Percentiles rank a stretch among this genome's conserved stretches.
phyloP scores from a whole-genome alignment of 2,888 invertebrate species.

The Hipparchia semele region DNA sequence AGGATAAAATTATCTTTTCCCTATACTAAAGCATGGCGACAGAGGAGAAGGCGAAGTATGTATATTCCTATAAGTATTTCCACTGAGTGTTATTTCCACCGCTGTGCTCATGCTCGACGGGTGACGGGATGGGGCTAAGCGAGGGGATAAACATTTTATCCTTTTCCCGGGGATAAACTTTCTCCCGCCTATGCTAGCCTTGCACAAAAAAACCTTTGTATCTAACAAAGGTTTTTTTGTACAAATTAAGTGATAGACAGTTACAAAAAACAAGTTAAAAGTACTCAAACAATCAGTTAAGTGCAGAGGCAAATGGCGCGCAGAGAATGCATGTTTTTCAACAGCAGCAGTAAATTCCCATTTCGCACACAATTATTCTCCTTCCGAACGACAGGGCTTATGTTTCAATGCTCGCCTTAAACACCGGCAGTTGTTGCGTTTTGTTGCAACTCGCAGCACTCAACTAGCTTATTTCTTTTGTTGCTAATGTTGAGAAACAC shows the following conservation, averaged over 20 bases:
- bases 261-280: neutral
- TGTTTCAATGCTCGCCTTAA: constrained; percentile 59
- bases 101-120: too few species aligned
- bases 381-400: constrained; percentile 56
- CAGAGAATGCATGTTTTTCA: constrained; percentile 45
- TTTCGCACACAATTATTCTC: constrained; percentile 65
- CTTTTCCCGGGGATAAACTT: too few species aligned
- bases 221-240: neutral
- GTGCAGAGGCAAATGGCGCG: constrained; percentile 10
- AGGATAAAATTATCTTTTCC: too few species aligned
- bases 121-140: too few species aligned
- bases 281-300: constrained; percentile 12
- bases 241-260: neutral
- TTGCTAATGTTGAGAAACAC: constrained; percentile 33
- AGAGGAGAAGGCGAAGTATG: too few species aligned
- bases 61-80: too few species aligned
- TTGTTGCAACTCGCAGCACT: constrained; percentile 26
- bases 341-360: constrained; percentile 58
- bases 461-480: constrained; percentile 32
- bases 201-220: too few species aligned
- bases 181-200: too few species aligned
- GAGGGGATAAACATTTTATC: too few species aligned
- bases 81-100: too few species aligned
- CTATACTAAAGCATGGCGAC: too few species aligned
- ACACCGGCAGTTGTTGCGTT: constrained; percentile 37